phyloP scores from a whole-genome alignment of 2,113 vertebrate genomes.

The Phyllostomus hastatus region DNA sequence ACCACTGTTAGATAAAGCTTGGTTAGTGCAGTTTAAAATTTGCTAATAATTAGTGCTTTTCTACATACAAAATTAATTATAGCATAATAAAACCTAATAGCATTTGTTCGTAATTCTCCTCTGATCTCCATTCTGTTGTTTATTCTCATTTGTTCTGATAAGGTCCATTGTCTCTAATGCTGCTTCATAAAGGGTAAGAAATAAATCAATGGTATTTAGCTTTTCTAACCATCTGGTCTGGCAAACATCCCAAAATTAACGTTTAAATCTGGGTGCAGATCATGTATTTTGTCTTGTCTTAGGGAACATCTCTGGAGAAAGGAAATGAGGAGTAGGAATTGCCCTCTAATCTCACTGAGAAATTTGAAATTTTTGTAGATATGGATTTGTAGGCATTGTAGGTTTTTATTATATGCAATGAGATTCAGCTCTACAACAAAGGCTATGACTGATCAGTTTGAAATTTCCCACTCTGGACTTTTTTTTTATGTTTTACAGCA shows the following conservation, averaged over 20 bases:
- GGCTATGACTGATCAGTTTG: not conserved
- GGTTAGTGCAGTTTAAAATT: slow-evolving; percentile 52
- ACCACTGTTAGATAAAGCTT: slow-evolving; percentile 43
- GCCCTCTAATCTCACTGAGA: slow-evolving; percentile 24
- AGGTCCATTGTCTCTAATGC: slow-evolving; percentile 85
- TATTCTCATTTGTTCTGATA: slow-evolving; percentile 86
- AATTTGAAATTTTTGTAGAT: slow-evolving; percentile 35
- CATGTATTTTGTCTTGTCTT: slow-evolving; percentile 75
- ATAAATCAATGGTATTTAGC: slow-evolving; percentile 87
- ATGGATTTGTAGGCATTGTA: not conserved
- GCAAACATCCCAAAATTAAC: slow-evolving; percentile 81
- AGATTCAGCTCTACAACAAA: not conserved
- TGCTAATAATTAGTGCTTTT: slow-evolving; percentile 71
- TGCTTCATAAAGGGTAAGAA: slow-evolving; percentile 83
- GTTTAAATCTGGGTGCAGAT: slow-evolving; percentile 83
- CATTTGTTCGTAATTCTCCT: slow-evolving; percentile 82
- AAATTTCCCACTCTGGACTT: not conserved
- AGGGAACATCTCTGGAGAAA: slow-evolving; percentile 62
- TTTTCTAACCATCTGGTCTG: slow-evolving; percentile 86
- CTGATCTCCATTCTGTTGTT: slow-evolving; percentile 81
- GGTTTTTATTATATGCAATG: not conserved
- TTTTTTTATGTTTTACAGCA: not conserved
- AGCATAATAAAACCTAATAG: slow-evolving; percentile 79
- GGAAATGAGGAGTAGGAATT: slow-evolving; percentile 30
- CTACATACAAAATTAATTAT: slow-evolving; percentile 80